Evolutionary conservation across 2,113 vertebrate species (phyloP).

Genomic region (Spheniscus mendiculus): DNA sequence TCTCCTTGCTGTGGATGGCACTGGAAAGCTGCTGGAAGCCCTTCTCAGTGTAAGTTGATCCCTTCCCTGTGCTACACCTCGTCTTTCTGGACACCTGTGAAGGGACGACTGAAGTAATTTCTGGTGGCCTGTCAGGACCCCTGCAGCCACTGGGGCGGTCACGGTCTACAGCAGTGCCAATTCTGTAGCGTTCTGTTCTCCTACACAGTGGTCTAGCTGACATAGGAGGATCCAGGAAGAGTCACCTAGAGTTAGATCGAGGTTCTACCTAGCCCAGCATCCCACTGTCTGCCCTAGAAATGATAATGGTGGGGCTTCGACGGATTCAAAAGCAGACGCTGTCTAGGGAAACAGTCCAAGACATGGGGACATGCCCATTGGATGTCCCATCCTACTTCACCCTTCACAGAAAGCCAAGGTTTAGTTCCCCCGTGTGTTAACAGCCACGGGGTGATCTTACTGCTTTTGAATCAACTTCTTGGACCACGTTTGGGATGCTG

Average conservation of each 20-base stretch:
- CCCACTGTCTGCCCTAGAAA: not conserved
- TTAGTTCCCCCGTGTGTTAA: not conserved
- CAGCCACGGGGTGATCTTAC: not conserved
- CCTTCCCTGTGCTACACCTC: not conserved
- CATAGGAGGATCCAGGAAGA: not conserved
- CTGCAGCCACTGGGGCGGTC: fast-evolving
- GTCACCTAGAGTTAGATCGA: not conserved
- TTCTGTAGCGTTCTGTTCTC: not conserved
- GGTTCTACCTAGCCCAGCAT: not conserved
- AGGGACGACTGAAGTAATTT: not conserved
- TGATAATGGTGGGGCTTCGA: not conserved
- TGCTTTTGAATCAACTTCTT: not conserved
- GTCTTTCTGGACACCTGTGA: not conserved
- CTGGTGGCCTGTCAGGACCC: not conserved
- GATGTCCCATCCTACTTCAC: not conserved
- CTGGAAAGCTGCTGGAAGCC: not conserved
- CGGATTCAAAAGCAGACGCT: not conserved
- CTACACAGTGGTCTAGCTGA: not conserved
- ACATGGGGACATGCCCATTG: not conserved
- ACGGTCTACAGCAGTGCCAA: not conserved
- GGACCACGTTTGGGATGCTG: not conserved
- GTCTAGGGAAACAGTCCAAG: not conserved
- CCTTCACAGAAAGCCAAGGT: not conserved
- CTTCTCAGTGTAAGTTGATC: not conserved
- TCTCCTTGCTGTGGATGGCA: not conserved